Base-by-base conservation (phyloP, 2,113 vertebrate genomes). In the Typhlomys cinereus region DNA sequence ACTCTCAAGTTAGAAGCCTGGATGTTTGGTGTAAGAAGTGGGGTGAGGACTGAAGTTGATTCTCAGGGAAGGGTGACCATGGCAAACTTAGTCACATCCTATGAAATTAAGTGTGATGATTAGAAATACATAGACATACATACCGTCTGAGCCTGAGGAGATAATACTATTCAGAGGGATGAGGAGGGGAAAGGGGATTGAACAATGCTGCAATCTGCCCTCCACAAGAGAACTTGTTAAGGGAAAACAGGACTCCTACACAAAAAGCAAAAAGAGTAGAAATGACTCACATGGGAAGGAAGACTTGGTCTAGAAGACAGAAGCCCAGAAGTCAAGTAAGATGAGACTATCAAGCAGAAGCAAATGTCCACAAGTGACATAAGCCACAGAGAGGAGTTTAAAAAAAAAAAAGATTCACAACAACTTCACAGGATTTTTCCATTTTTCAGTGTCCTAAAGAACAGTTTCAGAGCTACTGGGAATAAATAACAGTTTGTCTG, bases 401-500 rank as follows among this genome's bases (percentile, higher is more conserved):
- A n/a, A 7, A 46, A 59, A 31, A 46, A 66, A 54, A 54, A 54
- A 20, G 54, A 61, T 91, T 84, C 48, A 36, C 73, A 87, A 29
- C 46, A 71, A 67, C 61, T 64, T 91, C 71, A 59, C 71, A 94
- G 25, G 34, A n/a, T 62, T 78, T 91, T 92, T 52, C 27, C 48
- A 36, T n/a, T 70, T 54, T 90, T 85, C 76, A 75, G 5, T 79
- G 62, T 78, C 80, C 94, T 95, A 73, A 81, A 75, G 48, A 89
- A 90, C 10, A 64, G 39, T 92, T 92, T 92, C 46, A 71, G 29
- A 84, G 52, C 48, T 61, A n/a, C 39, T 50, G 7, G 34, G 93
- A 94, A 85, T 75, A 74, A 94, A 89, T 69, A n/a, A n/a, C n/a
- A 57, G n/a, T 11, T 79, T 75, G n/a, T 90, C n/a, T 76, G 52